Conservation (phyloP, 2,797 vertebrate genomes). For the Capromys pilorides region DNA sequence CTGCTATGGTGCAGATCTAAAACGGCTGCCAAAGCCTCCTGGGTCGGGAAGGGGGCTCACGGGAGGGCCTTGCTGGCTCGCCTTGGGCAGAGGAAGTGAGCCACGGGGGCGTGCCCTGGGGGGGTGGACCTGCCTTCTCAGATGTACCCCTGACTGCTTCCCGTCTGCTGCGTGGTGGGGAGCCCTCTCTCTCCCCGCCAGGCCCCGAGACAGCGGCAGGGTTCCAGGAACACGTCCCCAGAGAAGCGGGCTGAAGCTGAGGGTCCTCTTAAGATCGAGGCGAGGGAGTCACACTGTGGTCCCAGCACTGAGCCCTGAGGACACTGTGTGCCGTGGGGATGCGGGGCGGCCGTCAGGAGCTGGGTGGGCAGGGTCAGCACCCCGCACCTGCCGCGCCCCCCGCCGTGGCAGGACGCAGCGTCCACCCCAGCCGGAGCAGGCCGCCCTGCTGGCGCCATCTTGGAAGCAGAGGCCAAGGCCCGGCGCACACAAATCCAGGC, state of each 20-base stretch:
- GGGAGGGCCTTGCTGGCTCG: not conserved
- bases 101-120: not conserved
- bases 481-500: not conserved
- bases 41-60: not conserved
- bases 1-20: not conserved
- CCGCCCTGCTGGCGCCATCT: not conserved
- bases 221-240: not conserved
- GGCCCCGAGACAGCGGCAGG: not conserved
- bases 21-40: not conserved
- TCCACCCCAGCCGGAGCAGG: not conserved
- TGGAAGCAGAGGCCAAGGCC: not conserved
- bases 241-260: not conserved
- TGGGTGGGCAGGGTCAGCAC: not conserved
- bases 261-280: not conserved
- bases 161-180: not conserved
- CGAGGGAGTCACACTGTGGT: not conserved
- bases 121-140: not conserved
- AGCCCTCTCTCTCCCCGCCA: not conserved
- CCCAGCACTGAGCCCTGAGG: not conserved
- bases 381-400: not conserved
- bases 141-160: not conserved
- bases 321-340: not conserved
- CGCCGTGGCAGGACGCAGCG: no score
- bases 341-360: no score
- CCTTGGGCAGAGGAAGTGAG: not conserved